phyloP scores from a whole-genome alignment of 2,888 invertebrate species.

The Epirrhoe tristata region DNA sequence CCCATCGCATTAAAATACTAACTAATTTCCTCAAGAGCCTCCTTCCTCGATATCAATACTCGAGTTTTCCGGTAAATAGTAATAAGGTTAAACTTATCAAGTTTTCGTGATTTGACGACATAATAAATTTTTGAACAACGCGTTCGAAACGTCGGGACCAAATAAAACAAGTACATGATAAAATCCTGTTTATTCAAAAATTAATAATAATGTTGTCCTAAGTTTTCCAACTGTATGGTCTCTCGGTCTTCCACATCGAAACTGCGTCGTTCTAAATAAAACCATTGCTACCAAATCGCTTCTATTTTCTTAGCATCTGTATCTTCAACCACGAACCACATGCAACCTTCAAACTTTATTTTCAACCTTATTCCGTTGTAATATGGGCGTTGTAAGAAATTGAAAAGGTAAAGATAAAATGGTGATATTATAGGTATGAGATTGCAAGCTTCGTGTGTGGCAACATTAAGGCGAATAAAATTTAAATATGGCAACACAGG shows the following conservation, averaged over 20 bases:
- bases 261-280: conserved; percentile 81
- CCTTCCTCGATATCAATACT: too few species aligned
- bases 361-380: conserved; percentile 46
- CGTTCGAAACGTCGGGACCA: too few species aligned
- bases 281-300: conserved; percentile 82
- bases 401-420: conserved; percentile 37
- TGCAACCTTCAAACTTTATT: conserved; percentile 31
- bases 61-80: too few species aligned
- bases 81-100: too few species aligned
- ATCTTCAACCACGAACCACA: conserved; percentile 51
- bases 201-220: not conserved
- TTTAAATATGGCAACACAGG: conserved; percentile 83
- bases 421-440: conserved; percentile 73
- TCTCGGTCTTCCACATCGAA: conserved; percentile 59
- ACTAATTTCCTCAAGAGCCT: too few species aligned
- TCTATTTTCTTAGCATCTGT: conserved; percentile 76
- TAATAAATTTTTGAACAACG: too few species aligned
- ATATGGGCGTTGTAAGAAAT: conserved; percentile 41
- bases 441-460: conserved; percentile 81
- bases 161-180: too few species aligned
- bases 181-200: too few species aligned
- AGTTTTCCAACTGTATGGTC: conserved; percentile 36
- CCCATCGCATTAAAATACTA: too few species aligned
- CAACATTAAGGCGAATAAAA: conserved; percentile 84
- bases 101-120: too few species aligned